Evolutionary conservation across 2,888 invertebrate species (phyloP).

Genomic region (Perdita meconis): DNA sequence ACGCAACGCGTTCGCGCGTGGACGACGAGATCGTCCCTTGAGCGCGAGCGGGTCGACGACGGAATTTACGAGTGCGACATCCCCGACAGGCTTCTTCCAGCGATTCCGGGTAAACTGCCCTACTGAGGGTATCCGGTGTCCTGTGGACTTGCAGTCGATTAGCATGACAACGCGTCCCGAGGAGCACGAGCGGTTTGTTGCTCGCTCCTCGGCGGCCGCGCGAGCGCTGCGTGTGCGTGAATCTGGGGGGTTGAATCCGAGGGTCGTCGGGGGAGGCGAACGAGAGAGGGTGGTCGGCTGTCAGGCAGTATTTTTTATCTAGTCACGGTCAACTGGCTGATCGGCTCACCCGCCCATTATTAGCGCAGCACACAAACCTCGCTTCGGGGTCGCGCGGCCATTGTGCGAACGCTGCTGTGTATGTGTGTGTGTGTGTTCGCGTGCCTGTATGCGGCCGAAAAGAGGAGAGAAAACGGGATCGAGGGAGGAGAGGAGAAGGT

Average conservation of each 20-base stretch:
- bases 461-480: conserved; percentile 39
- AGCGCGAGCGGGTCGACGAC: conserved; percentile 4
- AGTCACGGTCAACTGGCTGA: conserved; percentile 85
- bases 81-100: conserved; percentile 20
- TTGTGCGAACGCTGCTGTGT: conserved; percentile 62
- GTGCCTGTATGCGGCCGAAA: conserved; percentile 32
- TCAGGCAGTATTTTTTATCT: conserved; percentile 84
- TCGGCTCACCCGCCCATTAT: conserved; percentile 83
- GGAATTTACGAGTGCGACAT: conserved; percentile 60
- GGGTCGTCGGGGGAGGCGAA: conserved; percentile 31
- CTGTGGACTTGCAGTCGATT: conserved; percentile 80
- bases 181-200: conserved; percentile 65
- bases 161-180: conserved; percentile 80
- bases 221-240: conserved; percentile 21
- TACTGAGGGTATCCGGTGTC: conserved; percentile 57
- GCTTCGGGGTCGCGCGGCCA: conserved; percentile 62
- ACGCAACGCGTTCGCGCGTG: too few relatives aligned
- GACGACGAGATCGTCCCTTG: too few relatives aligned
- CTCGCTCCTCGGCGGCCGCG: conserved; percentile 26
- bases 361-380: conserved; percentile 79
- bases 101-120: conserved; percentile 57
- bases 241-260: conserved; percentile 39
- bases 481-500: conserved; percentile 16
- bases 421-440: not conserved
- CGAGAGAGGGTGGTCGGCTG: conserved; percentile 66